Percentiles rank a stretch among this genome's conserved stretches.
Conservation (phyloP, 2,113 vertebrate species). For the Hypomesus transpacificus region DNA sequence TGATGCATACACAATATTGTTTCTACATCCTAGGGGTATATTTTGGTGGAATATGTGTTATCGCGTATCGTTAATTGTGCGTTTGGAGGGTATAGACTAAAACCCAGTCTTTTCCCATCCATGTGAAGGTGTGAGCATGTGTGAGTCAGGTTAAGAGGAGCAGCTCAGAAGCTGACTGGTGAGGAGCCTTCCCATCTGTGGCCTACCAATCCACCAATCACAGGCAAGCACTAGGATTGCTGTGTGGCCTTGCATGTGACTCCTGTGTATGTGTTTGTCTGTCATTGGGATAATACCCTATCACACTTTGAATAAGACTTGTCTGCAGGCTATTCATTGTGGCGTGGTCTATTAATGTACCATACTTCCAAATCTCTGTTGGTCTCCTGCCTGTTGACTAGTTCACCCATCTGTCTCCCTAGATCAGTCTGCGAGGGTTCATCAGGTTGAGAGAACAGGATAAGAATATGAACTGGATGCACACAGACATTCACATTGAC, state of each 20-base stretch:
- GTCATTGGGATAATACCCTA: background rate
- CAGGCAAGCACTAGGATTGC: background rate
- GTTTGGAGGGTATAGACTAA: no score
- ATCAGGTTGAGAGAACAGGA: background rate
- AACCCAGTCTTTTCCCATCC: no score
- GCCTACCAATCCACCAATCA: background rate
- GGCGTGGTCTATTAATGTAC: background rate
- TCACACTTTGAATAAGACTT: background rate
- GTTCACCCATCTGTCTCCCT: background rate
- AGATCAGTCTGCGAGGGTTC: background rate
- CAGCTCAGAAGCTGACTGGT: background rate
- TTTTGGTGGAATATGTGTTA: background rate
- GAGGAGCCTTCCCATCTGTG: background rate
- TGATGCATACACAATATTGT: no score
- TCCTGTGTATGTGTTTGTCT: background rate
- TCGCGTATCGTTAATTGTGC: no score
- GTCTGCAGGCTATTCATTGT: background rate
- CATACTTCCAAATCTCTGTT: background rate
- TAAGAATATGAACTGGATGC: background rate
- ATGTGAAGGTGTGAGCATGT: background rate
- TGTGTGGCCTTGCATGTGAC: background rate
- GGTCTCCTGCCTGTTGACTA: background rate
- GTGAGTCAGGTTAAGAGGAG: background rate
- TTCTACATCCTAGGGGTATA: background rate
- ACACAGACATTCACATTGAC: background rate